A percentile compares a stretch with the other conserved stretches of the same genome.
Conservation (phyloP, 2,797 vertebrate genomes). For the Benthosema pterotum region DNA sequence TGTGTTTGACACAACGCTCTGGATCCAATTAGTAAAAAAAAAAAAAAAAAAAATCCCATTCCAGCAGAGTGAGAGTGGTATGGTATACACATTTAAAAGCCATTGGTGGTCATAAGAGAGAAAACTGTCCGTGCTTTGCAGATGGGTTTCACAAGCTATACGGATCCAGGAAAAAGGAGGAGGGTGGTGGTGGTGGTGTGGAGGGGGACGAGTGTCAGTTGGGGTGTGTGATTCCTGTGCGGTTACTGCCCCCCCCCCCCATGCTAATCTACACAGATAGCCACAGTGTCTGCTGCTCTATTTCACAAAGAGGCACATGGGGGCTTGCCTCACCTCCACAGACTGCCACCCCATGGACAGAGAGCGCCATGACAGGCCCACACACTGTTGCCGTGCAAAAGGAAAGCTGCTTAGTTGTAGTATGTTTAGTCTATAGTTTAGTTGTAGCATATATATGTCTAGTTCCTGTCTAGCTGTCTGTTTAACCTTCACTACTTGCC, state of each 20-base stretch:
- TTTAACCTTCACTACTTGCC: too few species aligned
- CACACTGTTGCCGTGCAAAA: conserved; percentile 42
- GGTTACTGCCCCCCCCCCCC: conserved; percentile 63
- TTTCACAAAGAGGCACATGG: conserved; percentile 61
- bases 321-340: conserved; percentile 67
- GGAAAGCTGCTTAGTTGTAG: conserved; percentile 8
- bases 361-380: conserved; percentile 52
- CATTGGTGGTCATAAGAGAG: conserved; percentile 25
- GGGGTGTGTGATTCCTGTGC: conserved; percentile 67
- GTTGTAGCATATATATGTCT: too few species aligned
- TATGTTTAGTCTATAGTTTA: too few species aligned
- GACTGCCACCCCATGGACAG: conserved; percentile 80
- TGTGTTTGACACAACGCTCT: conserved; percentile 50
- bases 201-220: conserved; percentile 55
- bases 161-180: conserved; percentile 25
- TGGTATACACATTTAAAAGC: conserved; percentile 37
- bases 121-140: conserved; percentile 3
- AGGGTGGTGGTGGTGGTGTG: too few species aligned
- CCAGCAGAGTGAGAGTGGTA: conserved; percentile 26
- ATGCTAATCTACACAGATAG: conserved; percentile 65
- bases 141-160: conserved; percentile 12
- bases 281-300: conserved; percentile 65
- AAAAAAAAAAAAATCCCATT: conserved; percentile 33
- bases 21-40: conserved; percentile 50
- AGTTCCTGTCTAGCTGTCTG: too few species aligned